Conservation (phyloP, 2,888 invertebrate genomes). For the Pantelozetes paolii region DNA sequence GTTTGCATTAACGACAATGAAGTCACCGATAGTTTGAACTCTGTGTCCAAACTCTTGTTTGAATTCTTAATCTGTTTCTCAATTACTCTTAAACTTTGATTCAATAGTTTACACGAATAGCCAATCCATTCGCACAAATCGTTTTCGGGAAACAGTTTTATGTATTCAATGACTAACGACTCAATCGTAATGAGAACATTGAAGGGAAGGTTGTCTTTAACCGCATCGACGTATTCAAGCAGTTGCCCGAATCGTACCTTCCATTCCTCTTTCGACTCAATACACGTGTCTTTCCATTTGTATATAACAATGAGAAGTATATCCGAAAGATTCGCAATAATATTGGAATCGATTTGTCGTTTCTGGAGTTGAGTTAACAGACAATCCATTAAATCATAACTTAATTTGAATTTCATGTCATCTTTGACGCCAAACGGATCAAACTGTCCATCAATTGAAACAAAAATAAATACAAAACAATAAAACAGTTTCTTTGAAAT, state of each 20-base stretch:
- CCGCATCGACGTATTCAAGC: not conserved
- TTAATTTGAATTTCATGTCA: slow-evolving; percentile 19
- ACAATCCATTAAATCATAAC: slow-evolving; percentile 23
- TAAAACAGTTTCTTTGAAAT: not conserved
- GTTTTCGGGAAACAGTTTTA: not conserved
- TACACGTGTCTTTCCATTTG: slow-evolving; percentile 31
- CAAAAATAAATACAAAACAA: not conserved
- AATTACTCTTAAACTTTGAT: slow-evolving; percentile 26
- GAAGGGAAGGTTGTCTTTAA: slow-evolving; percentile 13
- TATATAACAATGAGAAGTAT: not conserved
- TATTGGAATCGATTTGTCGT: not conserved
- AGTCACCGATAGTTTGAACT: slow-evolving; percentile 19
- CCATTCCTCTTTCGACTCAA: slow-evolving; percentile 24
- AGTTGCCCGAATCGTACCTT: not conserved
- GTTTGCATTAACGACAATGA: slow-evolving; percentile 18
- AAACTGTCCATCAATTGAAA: slow-evolving; percentile 24
- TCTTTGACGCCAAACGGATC: slow-evolving; percentile 30
- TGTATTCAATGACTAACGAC: not conserved
- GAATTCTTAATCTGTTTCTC: slow-evolving; percentile 18
- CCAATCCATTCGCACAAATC: not conserved
- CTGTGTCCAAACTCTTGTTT: not conserved
- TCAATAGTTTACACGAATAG: slow-evolving; percentile 17
- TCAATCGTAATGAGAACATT: slow-evolving; percentile 14
- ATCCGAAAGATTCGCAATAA: slow-evolving; percentile 10
- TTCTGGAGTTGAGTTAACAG: not conserved